Percentiles rank a stretch among this genome's conserved stretches.
Evolutionary conservation across 2,113 vertebrate genomes (phyloP).

Genomic region (Xyliphius kryptos): DNA sequence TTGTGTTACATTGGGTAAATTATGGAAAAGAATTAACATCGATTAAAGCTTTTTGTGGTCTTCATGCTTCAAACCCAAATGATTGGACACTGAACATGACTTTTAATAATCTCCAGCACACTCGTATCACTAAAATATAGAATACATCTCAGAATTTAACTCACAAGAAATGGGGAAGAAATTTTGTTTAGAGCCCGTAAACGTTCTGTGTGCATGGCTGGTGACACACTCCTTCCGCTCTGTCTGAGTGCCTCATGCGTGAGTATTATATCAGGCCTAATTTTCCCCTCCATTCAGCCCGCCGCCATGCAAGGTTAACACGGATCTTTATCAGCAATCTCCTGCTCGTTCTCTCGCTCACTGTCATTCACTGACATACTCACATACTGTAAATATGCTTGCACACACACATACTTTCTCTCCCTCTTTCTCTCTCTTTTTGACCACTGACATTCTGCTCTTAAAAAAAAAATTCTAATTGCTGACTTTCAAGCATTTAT

Average conservation of each 20-base stretch:
- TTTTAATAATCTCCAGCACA: conserved; percentile 37
- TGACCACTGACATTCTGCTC: conserved; percentile 29
- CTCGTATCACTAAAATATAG: conserved; percentile 30
- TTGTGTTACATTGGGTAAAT: too few species aligned
- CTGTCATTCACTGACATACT: conserved; percentile 35
- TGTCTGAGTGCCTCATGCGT: conserved; percentile 39
- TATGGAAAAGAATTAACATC: too few species aligned
- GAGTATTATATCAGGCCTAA: conserved; percentile 49
- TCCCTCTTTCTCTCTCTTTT: background rate
- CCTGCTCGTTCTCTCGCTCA: conserved; percentile 8
- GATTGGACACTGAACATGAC: too few species aligned
- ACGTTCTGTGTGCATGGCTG: conserved; percentile 38
- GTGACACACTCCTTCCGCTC: conserved; percentile 37
- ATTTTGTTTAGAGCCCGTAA: conserved; percentile 39
- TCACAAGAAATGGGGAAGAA: conserved; percentile 24
- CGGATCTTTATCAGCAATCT: conserved; percentile 47
- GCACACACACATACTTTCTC: conserved; percentile 28
- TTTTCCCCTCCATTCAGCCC: conserved; percentile 46
- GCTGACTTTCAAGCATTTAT: too few species aligned
- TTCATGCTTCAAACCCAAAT: too few species aligned
- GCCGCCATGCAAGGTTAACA: conserved; percentile 45
- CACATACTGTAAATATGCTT: conserved; percentile 6
- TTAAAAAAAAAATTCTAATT: conserved; percentile 5
- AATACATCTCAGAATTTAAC: conserved; percentile 24
- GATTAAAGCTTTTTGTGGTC: too few species aligned